A percentile compares a stretch with the other conserved stretches of the same genome.
Evolutionary conservation across 2,797 vertebrate species (phyloP).

Genomic region (Hozukius guyotensis): DNA sequence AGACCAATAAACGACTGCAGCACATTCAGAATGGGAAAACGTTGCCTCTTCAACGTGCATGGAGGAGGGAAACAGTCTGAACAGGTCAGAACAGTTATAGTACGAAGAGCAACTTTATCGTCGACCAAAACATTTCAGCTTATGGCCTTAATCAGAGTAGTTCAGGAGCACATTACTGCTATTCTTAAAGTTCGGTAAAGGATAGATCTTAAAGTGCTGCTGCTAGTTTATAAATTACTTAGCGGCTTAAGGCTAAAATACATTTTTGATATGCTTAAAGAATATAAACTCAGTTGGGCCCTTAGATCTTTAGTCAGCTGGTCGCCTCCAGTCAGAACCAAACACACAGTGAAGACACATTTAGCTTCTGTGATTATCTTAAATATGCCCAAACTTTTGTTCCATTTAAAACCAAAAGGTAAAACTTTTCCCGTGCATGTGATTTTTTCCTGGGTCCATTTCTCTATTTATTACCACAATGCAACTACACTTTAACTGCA

Average conservation of each 20-base stretch:
- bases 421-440: not conserved
- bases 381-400: not conserved
- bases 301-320: not conserved
- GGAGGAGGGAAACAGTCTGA: not conserved
- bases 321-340: not conserved
- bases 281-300: not conserved
- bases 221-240: not conserved
- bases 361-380: not conserved
- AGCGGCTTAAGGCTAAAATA: not conserved
- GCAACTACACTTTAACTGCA: not conserved
- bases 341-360: not conserved
- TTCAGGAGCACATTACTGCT: not conserved
- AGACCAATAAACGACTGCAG: not conserved
- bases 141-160: not conserved
- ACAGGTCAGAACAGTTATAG: not conserved
- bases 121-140: not conserved
- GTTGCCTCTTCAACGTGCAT: not conserved
- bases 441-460: not conserved
- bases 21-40: not conserved
- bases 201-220: not conserved
- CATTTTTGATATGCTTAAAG: constrained; percentile 7
- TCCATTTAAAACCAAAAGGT: not conserved
- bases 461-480: not conserved
- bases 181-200: not conserved
- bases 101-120: not conserved